phyloP scores from a whole-genome alignment of 2,797 vertebrate genomes.

The Phrynocephalus guinanensis region DNA sequence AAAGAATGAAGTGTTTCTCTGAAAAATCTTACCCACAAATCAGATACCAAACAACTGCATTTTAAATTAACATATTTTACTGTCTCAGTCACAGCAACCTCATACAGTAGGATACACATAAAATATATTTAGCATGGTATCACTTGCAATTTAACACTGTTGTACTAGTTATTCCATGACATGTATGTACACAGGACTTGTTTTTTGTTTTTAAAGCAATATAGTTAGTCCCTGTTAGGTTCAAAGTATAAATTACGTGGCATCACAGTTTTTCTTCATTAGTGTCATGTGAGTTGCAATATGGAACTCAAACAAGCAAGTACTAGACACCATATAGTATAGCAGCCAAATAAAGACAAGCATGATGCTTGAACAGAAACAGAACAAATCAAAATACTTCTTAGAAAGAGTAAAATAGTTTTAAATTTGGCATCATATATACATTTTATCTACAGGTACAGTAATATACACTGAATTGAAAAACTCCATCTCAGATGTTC shows the following conservation, averaged over 20 bases:
- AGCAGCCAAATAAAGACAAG: constrained; percentile 69
- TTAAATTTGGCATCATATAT: constrained; percentile 75
- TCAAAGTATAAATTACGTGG: constrained; percentile 75
- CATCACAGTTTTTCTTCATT: constrained; percentile 75
- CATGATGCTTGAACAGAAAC: constrained; percentile 61
- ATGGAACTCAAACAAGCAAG: constrained; percentile 64
- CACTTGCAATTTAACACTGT: constrained; percentile 72
- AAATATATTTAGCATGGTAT: constrained; percentile 68
- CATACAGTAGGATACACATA: constrained; percentile 78
- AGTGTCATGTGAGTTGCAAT: constrained; percentile 71
- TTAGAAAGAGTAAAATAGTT: constrained; percentile 62
- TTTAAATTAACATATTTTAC: constrained; percentile 80
- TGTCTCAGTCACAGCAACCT: constrained; percentile 77
- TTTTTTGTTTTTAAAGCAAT: constrained; percentile 63
- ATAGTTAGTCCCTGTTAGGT: constrained; percentile 55
- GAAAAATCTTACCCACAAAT: constrained; percentile 55
- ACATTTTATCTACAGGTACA: constrained; percentile 73
- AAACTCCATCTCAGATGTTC: constrained; percentile 65
- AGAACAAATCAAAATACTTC: constrained; percentile 53
- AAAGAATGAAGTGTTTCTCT: constrained; percentile 63
- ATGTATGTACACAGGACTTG: constrained; percentile 65
- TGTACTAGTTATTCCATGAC: constrained; percentile 68
- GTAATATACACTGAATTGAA: constrained; percentile 46
- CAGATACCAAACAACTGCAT: constrained; percentile 78
- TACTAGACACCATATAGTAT: constrained; percentile 66